Percentiles rank a stretch among this genome's conserved stretches.
These are phyloP conservation scores for Ondatra zibethicus DNA, from an alignment of 2,113 vertebrate genomes.

Conservation along the genomic window DNA sequence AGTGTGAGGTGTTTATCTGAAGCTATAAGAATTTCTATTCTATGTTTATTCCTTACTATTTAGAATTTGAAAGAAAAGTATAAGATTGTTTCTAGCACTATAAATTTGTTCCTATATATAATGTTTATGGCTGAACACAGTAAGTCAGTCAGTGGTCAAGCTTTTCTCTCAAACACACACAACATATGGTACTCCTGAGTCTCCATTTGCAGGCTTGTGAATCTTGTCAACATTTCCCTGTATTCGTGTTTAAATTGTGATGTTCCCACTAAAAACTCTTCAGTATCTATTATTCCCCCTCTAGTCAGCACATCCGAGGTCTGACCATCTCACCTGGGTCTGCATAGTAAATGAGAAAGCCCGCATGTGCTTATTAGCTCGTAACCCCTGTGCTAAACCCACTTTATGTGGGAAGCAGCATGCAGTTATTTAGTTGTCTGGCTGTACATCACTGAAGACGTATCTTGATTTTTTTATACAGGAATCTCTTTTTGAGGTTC, in stretches of 20 bases:
- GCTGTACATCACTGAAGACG: not conserved
- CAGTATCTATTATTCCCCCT: not conserved
- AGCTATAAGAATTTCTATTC: not conserved
- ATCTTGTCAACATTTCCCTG: not conserved
- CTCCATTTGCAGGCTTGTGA: not conserved
- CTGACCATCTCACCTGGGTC: not conserved
- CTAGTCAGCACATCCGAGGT: not conserved
- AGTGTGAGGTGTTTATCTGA: not conserved
- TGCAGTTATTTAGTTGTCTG: not conserved
- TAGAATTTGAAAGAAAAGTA: slow-evolving; percentile 23
- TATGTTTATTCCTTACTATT: not conserved
- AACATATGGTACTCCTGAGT: not conserved
- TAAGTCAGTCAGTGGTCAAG: not conserved
- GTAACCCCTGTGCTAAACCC: not conserved
- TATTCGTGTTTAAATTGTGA: not conserved
- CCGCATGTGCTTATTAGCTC: not conserved
- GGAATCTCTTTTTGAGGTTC: not conserved
- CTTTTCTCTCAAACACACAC: not conserved
- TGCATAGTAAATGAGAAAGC: not conserved
- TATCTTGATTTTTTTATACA: not conserved
- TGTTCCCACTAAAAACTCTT: not conserved
- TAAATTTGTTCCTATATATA: not conserved
- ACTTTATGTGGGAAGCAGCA: not conserved
- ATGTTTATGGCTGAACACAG: not conserved
- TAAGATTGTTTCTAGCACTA: not conserved